Conservation (phyloP, 37 sponge, comb jelly and placozoan species). For the Petrosia ficiformis region DNA sequence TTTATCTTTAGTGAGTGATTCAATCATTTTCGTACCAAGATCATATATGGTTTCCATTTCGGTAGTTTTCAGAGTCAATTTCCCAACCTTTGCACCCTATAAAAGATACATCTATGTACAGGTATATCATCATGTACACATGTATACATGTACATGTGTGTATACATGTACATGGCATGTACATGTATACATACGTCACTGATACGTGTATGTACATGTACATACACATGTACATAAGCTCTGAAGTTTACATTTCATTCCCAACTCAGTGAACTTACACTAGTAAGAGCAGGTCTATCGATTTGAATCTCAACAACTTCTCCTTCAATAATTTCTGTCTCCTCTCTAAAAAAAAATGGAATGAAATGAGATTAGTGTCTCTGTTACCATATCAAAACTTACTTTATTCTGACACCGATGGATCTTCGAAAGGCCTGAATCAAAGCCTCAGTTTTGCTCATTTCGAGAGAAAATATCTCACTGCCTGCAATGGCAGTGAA, state of each 20-base stretch:
- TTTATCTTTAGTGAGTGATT: conserved; percentile 94
- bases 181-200: background rate
- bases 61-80: conserved; percentile 96
- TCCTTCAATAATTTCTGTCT: conserved; percentile 98
- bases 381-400: background rate
- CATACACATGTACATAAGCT: background rate
- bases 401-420: conserved; percentile 98
- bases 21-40: conserved; percentile 97
- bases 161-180: background rate
- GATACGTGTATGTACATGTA: conserved; percentile 4
- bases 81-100: conserved; percentile 92
- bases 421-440: conserved; percentile 93
- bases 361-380: background rate
- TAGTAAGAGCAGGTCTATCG: conserved; percentile 90
- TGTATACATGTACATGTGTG: no score
- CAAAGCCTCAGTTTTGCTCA: conserved; percentile 97
- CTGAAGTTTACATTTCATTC: no score
- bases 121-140: no score
- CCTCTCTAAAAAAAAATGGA: conserved; percentile 66
- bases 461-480: conserved; percentile 92
- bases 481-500: conserved; percentile 94
- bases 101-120: conserved; percentile 14
- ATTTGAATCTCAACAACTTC: conserved; percentile 97
- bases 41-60: conserved; percentile 99
- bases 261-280: conserved; percentile 75